Conservation (phyloP, 2,113 vertebrate species). For the Emydocephalus ijimae region DNA sequence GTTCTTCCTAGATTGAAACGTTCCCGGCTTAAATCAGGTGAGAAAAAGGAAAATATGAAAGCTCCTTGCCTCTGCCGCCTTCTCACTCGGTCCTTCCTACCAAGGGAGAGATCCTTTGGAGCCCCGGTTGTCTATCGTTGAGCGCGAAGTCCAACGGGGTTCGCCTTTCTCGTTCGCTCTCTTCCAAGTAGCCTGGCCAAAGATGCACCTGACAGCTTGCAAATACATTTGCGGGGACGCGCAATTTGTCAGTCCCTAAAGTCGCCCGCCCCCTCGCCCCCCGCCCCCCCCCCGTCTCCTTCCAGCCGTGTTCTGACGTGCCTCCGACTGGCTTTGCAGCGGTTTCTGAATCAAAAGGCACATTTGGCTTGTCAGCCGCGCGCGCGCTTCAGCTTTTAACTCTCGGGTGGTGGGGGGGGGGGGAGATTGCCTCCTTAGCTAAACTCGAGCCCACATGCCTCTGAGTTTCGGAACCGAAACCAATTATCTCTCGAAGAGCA, state of each 20-base stretch:
- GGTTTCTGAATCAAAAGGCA: not conserved
- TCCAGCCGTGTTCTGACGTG: not conserved
- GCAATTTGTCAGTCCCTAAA: constrained; percentile 52
- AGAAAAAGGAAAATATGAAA: not conserved
- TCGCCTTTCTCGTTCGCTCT: not conserved
- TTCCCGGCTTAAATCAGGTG: not conserved
- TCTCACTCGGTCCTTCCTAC: not conserved
- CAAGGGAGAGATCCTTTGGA: not conserved
- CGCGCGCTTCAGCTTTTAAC: not conserved
- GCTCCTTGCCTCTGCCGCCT: not conserved
- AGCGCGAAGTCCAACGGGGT: rapidly evolving
- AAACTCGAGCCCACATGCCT: not conserved
- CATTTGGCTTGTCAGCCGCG: not conserved
- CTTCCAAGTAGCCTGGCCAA: not conserved
- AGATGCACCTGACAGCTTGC: constrained; percentile 29
- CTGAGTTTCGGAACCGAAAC: too few relatives aligned
- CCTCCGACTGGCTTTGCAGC: not conserved
- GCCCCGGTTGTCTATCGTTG: not conserved
- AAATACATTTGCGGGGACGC: constrained; percentile 53
- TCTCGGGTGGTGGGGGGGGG: too few relatives aligned
- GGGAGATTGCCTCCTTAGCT: not conserved
- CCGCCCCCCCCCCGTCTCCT: not conserved
- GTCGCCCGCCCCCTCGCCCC: not conserved
- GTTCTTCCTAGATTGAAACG: not conserved
- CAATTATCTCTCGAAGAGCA: not conserved